Conservation (phyloP, 2,888 invertebrate genomes). For the Nomada ruficornis region DNA sequence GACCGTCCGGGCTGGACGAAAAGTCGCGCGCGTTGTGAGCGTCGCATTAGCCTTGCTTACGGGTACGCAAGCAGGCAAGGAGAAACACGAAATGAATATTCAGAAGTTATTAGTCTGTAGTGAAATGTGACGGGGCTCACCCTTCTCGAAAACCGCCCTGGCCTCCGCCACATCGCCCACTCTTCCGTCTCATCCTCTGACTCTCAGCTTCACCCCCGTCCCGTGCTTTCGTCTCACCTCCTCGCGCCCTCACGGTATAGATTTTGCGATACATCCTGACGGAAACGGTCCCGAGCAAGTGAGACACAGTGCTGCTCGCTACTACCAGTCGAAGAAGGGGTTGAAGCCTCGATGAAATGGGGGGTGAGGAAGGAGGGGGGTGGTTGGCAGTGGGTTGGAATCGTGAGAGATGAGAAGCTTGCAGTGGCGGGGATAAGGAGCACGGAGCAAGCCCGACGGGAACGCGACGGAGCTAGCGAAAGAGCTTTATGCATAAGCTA, state of each 20-base stretch:
- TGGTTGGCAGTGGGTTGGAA: slow-evolving; percentile 54
- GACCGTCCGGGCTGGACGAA: neutral
- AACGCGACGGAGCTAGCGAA: slow-evolving; percentile 67
- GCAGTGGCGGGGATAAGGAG: slow-evolving; percentile 37
- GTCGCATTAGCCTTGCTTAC: slow-evolving; percentile 82
- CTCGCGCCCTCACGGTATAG: slow-evolving; percentile 76
- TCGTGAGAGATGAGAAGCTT: slow-evolving; percentile 63
- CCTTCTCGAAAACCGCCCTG: slow-evolving; percentile 80
- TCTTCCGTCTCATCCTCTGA: slow-evolving; percentile 63
- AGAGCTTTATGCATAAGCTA: slow-evolving; percentile 82
- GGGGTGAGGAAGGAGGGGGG: slow-evolving; percentile 35
- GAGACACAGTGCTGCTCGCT: slow-evolving; percentile 65
- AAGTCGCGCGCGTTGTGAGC: slow-evolving; percentile 74
- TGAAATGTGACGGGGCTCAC: slow-evolving; percentile 84
- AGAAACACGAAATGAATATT: slow-evolving; percentile 85
- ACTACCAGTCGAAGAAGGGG: slow-evolving; percentile 75
- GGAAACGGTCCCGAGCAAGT: slow-evolving; percentile 73
- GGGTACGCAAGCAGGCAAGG: slow-evolving; percentile 81
- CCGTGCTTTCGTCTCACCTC: slow-evolving; percentile 60
- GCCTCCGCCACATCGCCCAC: slow-evolving; percentile 72
- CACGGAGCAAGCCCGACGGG: slow-evolving; percentile 44
- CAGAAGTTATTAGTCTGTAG: slow-evolving; percentile 84
- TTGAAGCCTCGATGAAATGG: slow-evolving; percentile 75
- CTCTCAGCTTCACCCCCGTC: slow-evolving; percentile 47
- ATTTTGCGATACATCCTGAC: slow-evolving; percentile 83